phyloP scores from a whole-genome alignment of 2,888 invertebrate species.

The Agriopis marginaria region DNA sequence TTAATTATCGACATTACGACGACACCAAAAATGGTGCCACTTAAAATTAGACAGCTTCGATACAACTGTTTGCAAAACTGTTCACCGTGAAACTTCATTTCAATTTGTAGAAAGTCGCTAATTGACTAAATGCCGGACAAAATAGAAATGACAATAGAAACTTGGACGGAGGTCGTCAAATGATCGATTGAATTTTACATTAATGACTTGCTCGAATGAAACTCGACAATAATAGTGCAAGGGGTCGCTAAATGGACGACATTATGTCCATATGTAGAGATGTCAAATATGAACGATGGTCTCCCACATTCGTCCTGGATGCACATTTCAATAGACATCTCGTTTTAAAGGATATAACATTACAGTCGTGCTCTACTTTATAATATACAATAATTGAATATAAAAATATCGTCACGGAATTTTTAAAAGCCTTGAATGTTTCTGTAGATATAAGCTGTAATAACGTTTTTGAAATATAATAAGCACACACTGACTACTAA shows the following conservation, averaged over 20 bases:
- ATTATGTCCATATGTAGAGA: constrained; percentile 69
- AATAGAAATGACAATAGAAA: constrained; percentile 60
- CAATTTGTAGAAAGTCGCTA: constrained; percentile 78
- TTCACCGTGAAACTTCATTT: constrained; percentile 64
- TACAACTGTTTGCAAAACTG: constrained; percentile 72
- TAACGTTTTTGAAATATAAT: constrained; percentile 56
- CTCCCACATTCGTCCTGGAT: constrained; percentile 67
- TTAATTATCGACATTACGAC: constrained; percentile 81
- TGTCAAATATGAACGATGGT: constrained; percentile 79
- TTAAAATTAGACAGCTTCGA: constrained; percentile 62
- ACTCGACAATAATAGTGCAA: constrained; percentile 69
- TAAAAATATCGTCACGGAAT: constrained; percentile 38
- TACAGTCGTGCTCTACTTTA: constrained; percentile 46
- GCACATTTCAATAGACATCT: constrained; percentile 64
- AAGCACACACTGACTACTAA: constrained; percentile 55
- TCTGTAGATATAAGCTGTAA: constrained; percentile 51
- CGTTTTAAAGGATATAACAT: constrained; percentile 59
- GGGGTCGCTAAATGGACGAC: constrained; percentile 75
- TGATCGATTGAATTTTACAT: constrained; percentile 74
- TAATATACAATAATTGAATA: constrained; percentile 30
- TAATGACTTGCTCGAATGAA: constrained; percentile 68
- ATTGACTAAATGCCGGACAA: constrained; percentile 58
- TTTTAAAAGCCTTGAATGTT: constrained; percentile 52
- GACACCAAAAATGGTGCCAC: constrained; percentile 72
- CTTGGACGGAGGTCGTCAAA: constrained; percentile 49